phyloP scores from a whole-genome alignment of 1,140 invertebrate species.

The Pseudomyrmex cubaensis region DNA sequence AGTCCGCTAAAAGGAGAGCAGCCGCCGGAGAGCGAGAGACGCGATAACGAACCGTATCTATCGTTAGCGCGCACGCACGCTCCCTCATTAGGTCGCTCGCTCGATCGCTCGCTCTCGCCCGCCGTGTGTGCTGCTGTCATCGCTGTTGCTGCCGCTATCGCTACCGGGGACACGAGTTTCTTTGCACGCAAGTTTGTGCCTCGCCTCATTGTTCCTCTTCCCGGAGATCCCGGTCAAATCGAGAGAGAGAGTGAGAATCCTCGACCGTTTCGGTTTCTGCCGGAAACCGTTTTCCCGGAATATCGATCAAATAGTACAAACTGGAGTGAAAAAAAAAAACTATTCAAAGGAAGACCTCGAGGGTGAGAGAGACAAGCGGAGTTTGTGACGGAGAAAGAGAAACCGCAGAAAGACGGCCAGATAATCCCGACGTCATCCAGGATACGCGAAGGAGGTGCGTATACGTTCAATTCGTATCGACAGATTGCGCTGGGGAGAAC shows the following conservation, averaged over 20 bases:
- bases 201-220: conserved; percentile 40
- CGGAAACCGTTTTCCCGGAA: conserved; percentile 69
- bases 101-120: conserved; percentile 47
- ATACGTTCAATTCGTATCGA: conserved; percentile 46
- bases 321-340: conserved; percentile 66
- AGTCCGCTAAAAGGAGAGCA: conserved; percentile 12
- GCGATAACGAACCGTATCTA: conserved; percentile 43
- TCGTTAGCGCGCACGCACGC: conserved; percentile 11
- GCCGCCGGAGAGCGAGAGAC: conserved; percentile 41
- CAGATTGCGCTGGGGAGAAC: conserved; percentile 31
- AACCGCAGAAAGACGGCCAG: neutral
- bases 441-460: conserved; percentile 44
- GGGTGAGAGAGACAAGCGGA: neutral
- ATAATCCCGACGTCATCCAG: conserved; percentile 25
- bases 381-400: conserved; percentile 12
- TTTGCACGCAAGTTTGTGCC: conserved; percentile 30
- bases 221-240: conserved; percentile 30
- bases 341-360: conserved; percentile 64
- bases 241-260: conserved; percentile 30
- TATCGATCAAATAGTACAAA: conserved; percentile 78
- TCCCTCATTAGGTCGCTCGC: conserved; percentile 24
- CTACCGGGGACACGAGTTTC: conserved; percentile 30
- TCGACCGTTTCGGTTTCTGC: conserved; percentile 69
- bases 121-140: conserved; percentile 13
- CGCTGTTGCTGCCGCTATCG: neutral